Evolutionary conservation across 2,113 vertebrate species (phyloP), one percentile per base, ranked within the genome.

Genomic region (Cynopterus brachyotis): DNA sequence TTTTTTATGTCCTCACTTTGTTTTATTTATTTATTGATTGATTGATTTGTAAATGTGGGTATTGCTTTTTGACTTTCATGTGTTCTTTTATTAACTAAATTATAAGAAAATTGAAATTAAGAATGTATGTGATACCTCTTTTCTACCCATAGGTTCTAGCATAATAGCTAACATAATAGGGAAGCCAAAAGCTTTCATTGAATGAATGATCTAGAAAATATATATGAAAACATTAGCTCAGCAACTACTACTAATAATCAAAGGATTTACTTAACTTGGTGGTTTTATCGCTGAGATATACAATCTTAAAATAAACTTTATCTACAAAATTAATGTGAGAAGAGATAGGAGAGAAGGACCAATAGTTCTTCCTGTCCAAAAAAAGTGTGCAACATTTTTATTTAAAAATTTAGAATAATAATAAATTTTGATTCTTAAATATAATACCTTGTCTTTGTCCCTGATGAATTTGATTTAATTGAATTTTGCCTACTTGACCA

Each of bases 41-140:
- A n/a, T n/a, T n/a, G n/a, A n/a, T 57, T 57, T 62, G 11, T 30
- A 75, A 82, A 64, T 96, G 87, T 78, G 22, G 4, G 4, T 75
- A 47, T 35, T 84, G 10, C 2, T 67, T 11, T 40, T 67, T 55
- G 42, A 72, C 45, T 59, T 66, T 26, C 35, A 59, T 55, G 1
- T 82, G 45, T 94, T 42, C 10, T 53, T 92, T 83, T n/a, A 53
- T 78, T 87, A 79, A 37, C 10, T 30, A n/a, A 3, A 57, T 87
- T 87, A 37, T 96, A 88, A 60, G 6, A 90, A 87, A 82, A 35
- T 87, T 79, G 32, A 90, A 96, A 35, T 17, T 30, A 66, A 53
- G 82, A 32, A 70, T 72, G 9, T 73, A 73, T 89, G 42, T 91
- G 53, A 53, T 53, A 1, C 24, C 4, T 30, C 13, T 22, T 75